Conservation (phyloP, 1,140 invertebrate genomes). For the Rhagoletis zephyria region DNA sequence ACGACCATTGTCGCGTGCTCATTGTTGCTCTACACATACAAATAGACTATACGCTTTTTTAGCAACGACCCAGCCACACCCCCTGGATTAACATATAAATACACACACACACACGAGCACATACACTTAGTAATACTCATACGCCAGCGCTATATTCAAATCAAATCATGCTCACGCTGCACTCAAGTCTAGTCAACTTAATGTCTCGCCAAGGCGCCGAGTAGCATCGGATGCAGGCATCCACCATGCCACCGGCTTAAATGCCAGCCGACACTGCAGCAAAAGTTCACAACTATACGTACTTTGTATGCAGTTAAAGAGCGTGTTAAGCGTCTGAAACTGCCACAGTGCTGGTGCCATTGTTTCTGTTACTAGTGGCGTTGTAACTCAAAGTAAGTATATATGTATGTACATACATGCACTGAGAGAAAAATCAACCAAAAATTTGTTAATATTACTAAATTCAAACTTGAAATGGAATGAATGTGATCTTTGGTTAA, state of each 20-base stretch:
- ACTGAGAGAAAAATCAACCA: too few species aligned
- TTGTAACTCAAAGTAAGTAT: background rate
- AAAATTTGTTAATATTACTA: too few species aligned
- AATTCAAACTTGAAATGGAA: too few species aligned
- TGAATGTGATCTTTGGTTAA: too few species aligned
- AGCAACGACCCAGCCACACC: background rate
- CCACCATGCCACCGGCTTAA: slow-evolving; percentile 2
- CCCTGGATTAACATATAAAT: background rate
- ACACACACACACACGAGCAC: background rate
- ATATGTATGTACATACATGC: background rate
- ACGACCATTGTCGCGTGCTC: slow-evolving; percentile 37
- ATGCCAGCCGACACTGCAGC: background rate
- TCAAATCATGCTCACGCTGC: slow-evolving; percentile 37
- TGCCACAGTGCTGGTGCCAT: background rate
- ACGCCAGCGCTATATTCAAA: slow-evolving; percentile 4
- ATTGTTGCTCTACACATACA: background rate
- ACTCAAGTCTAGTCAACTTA: slow-evolving; percentile 48
- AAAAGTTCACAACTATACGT: background rate
- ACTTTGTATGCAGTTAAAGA: background rate
- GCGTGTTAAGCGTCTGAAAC: background rate
- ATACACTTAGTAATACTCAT: background rate
- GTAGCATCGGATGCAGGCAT: slow-evolving; percentile 12
- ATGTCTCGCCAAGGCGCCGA: slow-evolving; percentile 43
- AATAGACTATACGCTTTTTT: background rate
- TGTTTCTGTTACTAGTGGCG: background rate